phyloP scores from a whole-genome alignment of 2,113 vertebrate genomes.

The Podilymbus podiceps region DNA sequence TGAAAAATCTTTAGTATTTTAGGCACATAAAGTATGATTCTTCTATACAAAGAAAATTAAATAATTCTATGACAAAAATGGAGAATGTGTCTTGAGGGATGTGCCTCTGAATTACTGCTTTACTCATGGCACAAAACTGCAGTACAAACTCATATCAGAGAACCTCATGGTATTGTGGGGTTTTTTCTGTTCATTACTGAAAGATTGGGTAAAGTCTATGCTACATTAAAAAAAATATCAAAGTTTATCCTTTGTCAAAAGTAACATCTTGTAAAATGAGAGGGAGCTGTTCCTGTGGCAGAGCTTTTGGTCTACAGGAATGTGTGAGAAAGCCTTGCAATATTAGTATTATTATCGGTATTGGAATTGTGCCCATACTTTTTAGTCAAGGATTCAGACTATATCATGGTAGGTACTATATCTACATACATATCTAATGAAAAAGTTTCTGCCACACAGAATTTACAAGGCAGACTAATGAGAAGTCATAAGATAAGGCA shows the following conservation, averaged over 20 bases:
- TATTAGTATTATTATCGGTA: neutral
- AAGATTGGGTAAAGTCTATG: neutral
- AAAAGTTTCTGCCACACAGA: neutral
- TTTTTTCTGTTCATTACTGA: neutral
- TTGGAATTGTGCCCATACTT: neutral
- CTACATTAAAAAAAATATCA: too few species aligned
- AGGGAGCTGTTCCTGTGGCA: neutral
- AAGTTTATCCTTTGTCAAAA: neutral
- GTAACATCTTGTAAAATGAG: neutral
- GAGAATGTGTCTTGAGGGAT: neutral
- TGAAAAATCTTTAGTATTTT: neutral
- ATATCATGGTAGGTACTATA: neutral
- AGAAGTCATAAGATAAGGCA: neutral
- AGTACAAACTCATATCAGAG: neutral
- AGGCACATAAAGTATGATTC: neutral
- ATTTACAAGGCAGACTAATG: neutral
- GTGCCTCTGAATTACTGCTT: neutral
- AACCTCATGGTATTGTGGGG: rapidly evolving
- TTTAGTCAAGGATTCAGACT: neutral
- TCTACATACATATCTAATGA: neutral
- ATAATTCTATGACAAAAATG: neutral
- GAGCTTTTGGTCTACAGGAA: neutral
- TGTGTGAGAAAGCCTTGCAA: neutral
- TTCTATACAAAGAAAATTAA: neutral
- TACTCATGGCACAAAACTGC: neutral